Evolutionary conservation across 2,888 invertebrate species (phyloP).

Genomic region (Ditylenchus weischeri): DNA sequence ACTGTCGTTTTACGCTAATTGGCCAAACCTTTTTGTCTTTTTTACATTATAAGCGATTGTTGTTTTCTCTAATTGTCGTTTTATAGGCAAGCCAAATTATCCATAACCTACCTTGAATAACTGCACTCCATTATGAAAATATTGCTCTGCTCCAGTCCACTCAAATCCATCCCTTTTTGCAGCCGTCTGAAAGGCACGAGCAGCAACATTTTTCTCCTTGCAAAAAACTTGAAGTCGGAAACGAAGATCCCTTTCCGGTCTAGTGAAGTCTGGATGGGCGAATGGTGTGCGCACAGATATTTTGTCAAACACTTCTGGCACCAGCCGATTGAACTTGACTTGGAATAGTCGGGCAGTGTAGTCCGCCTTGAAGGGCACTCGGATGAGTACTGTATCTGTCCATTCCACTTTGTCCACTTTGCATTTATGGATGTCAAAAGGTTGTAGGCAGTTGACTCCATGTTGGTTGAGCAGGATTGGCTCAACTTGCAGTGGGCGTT

Average conservation of each 20-base stretch:
- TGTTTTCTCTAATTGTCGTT: too few relatives aligned
- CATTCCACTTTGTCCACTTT: conserved; percentile 8
- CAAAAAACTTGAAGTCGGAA: conserved; percentile 18
- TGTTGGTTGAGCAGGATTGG: conserved; percentile 15
- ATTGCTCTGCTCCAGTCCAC: conserved; percentile 2
- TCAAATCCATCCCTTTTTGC: conserved; percentile 4
- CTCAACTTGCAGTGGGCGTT: conserved; percentile 9
- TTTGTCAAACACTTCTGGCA: conserved; percentile 16
- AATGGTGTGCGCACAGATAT: conserved; percentile 18
- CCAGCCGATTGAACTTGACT: conserved; percentile 16
- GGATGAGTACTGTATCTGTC: conserved; percentile 24
- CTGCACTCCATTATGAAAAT: conserved; percentile 23
- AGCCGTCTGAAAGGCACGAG: neutral
- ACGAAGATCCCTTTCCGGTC: conserved; percentile 19
- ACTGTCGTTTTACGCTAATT: too few relatives aligned
- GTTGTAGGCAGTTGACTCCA: neutral
- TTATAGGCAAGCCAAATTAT: too few relatives aligned
- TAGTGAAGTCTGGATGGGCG: conserved; percentile 19
- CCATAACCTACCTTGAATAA: conserved; percentile 16
- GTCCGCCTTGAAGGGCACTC: conserved; percentile 15
- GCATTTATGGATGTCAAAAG: neutral
- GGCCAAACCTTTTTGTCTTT: too few relatives aligned
- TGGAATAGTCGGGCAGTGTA: conserved; percentile 14
- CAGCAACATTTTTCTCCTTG: conserved; percentile 16
- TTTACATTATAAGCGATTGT: too few relatives aligned